Conservation (phyloP, 2,888 invertebrate species). For the Scaptomyza reducta region DNA sequence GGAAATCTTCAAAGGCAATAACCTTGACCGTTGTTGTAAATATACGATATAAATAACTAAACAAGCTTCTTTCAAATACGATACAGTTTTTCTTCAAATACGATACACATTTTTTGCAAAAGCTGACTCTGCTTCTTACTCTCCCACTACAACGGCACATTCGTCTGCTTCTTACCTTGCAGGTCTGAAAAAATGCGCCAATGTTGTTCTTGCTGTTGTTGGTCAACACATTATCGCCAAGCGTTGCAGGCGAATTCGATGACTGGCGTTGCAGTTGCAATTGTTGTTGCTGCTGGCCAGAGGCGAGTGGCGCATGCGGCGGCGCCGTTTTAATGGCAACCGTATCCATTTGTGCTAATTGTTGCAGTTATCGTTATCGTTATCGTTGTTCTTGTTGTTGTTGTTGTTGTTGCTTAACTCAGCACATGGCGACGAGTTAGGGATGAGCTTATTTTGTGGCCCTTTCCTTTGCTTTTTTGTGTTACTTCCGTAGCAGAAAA, state of each 20-base stretch:
- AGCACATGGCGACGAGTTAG: conserved; percentile 40
- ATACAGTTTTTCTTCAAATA: neutral
- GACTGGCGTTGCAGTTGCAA: conserved; percentile 45
- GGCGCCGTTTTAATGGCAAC: conserved; percentile 82
- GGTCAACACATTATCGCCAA: conserved; percentile 34
- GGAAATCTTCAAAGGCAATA: neutral
- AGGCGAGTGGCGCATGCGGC: conserved; percentile 81
- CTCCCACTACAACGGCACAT: neutral
- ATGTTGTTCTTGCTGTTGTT: conserved; percentile 58
- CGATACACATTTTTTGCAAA: neutral
- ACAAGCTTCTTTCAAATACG: neutral
- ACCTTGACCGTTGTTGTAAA: neutral
- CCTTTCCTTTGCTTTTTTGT: neutral
- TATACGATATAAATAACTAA: neutral
- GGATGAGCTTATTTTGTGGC: neutral
- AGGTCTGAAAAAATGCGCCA: conserved; percentile 85
- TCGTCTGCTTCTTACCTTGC: conserved; percentile 82
- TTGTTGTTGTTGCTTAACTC: conserved; percentile 18
- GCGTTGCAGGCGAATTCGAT: conserved; percentile 47
- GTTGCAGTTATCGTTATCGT: conserved; percentile 16
- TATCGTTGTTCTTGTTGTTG: conserved; percentile 8
- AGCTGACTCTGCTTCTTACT: neutral
- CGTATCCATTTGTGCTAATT: conserved; percentile 73
- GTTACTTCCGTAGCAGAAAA: conserved; percentile 48
- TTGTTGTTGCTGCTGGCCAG: conserved; percentile 55